phyloP scores from a whole-genome alignment of 2,888 invertebrate genomes.

The Rhagonycha lutea region DNA sequence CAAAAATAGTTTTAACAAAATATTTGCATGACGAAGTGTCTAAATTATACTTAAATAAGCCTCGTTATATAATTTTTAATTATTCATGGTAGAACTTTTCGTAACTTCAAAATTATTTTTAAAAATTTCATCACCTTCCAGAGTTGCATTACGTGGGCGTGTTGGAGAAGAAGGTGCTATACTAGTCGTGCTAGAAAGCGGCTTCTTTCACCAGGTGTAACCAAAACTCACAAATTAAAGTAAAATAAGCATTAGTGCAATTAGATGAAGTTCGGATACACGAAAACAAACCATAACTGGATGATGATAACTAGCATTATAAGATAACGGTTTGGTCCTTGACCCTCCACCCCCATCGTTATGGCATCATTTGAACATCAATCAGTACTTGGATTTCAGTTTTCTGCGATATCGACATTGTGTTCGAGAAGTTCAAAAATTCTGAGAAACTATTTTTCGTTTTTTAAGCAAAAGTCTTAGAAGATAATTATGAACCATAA shows the following conservation, averaged over 20 bases:
- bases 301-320: neutral
- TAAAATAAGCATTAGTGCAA: no score
- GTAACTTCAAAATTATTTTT: neutral
- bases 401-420: neutral
- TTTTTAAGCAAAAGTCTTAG: neutral
- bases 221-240: no score
- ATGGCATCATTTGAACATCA: no score
- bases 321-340: neutral
- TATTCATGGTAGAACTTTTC: neutral
- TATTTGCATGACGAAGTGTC: neutral
- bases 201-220: neutral
- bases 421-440: neutral
- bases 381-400: no score
- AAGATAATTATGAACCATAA: no score
- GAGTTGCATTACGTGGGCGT: neutral
- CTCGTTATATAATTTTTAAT: neutral
- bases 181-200: neutral
- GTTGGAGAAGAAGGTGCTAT: neutral
- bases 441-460: neutral
- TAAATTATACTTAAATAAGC: neutral
- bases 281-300: no score
- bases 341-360: neutral
- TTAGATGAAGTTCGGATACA: no score
- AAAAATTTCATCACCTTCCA: neutral
- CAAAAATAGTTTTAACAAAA: neutral